phyloP scores from a whole-genome alignment of 2,113 vertebrate species.

The Aphelocoma coerulescens region DNA sequence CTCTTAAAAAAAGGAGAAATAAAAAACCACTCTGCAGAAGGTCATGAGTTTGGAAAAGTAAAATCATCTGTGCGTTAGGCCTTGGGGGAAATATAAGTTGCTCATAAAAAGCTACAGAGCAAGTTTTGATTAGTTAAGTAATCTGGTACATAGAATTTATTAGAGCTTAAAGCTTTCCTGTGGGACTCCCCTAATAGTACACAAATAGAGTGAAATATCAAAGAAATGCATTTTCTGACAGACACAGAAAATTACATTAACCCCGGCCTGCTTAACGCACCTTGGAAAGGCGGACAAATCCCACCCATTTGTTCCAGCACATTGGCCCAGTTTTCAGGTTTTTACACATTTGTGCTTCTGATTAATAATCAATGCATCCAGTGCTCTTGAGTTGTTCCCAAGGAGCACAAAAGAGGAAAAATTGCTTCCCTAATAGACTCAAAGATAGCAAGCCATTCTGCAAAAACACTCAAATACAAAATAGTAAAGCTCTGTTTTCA shows the following conservation, averaged over 20 bases:
- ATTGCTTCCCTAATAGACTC: background rate
- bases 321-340: background rate
- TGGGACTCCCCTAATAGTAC: conserved; percentile 6
- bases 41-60: background rate
- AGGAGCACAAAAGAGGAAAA: background rate
- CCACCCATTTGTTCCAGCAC: background rate
- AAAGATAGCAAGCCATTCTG: background rate
- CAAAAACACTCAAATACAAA: background rate
- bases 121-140: conserved; percentile 45
- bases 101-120: conserved; percentile 47
- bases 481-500: background rate
- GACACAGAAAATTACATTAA: background rate
- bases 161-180: conserved; percentile 38
- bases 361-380: background rate
- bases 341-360: background rate
- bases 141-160: conserved; percentile 48
- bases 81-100: background rate
- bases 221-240: background rate
- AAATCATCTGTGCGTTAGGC: background rate
- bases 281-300: background rate
- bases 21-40: background rate
- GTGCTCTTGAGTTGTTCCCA: background rate
- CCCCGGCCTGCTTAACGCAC: background rate
- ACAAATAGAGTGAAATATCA: background rate
- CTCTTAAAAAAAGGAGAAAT: background rate